Base-by-base conservation (phyloP, 2,888 invertebrate species). In the Cerastis rubricosa region DNA sequence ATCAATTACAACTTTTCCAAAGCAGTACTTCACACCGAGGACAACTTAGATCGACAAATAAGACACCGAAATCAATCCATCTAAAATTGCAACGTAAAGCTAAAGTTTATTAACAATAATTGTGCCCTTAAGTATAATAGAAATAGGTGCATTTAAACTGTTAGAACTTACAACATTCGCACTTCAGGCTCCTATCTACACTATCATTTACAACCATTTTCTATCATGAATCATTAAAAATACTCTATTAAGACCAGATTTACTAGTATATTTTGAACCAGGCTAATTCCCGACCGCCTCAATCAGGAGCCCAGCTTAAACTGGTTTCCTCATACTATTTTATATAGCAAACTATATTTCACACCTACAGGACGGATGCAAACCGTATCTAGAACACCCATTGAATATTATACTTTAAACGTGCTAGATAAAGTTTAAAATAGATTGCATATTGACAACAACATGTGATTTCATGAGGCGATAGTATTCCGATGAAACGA, bases 191-290 rank as follows among this genome's bases (percentile, higher is more conserved):
- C 57, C 67, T 88, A 88, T 87, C 87, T 80, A 68, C 68, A 76
- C 83, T 72, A 83, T 87, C 80, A 88, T 85, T 87, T 81, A 83
- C 85, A 79, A 72, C 71, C 66, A 83, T 86, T 87, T 84, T 79
- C 77, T 69, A 79, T 81, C 75, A 85, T 86, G 83, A 80, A 86
- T 86, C 87, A 88, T 88, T 88, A 87, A 88, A 88, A 88, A 87
- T 82, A 86, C 75, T 57, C 87, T 75, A 84, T 88, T 84, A 88
- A 80, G 71, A 75, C 77, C 63, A 76, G 77, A 78, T 74, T 63
- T 68, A 68, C 85, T 71, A 77, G 57, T 77, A 51, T 85, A 88
- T 76, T 74, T 76, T 85, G 87, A 87, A 81, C 84, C 49, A 63
- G 47, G 77, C 61, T 75, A 81, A 71, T 87, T 80, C 77, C n/a